A percentile compares a stretch with the other conserved stretches of the same genome.
These are phyloP conservation scores for Macropis europaea DNA, from an alignment of 2,888 invertebrate species.

Conservation along the genomic window DNA sequence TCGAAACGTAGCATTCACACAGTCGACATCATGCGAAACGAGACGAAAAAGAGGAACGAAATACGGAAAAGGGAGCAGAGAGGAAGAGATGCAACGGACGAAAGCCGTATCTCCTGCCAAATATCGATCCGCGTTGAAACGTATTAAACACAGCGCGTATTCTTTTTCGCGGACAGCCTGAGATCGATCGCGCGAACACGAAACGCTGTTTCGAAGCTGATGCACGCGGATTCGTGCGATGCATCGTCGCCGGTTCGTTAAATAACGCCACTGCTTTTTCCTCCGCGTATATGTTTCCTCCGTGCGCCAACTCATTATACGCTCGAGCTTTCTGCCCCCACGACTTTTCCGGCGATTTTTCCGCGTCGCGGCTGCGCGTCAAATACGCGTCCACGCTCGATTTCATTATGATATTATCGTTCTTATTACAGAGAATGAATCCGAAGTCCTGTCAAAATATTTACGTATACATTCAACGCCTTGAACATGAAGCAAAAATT, in stretches of 20 bases:
- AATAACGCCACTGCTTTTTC: neutral
- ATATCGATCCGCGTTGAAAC: slow-evolving; percentile 42
- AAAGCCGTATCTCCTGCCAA: slow-evolving; percentile 3
- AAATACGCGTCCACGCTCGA: too few species aligned
- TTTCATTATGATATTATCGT: too few species aligned
- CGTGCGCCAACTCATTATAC: slow-evolving; percentile 5
- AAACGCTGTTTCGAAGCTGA: slow-evolving; percentile 9
- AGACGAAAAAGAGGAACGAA: neutral
- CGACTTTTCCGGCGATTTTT: too few species aligned
- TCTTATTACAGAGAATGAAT: too few species aligned
- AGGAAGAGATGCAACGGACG: neutral
- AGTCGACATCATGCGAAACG: slow-evolving; percentile 58
- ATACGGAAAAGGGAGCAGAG: neutral
- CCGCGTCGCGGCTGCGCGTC: too few species aligned
- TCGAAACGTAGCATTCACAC: slow-evolving; percentile 57
- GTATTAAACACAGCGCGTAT: slow-evolving; percentile 31
- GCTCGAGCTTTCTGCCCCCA: slow-evolving; percentile 15
- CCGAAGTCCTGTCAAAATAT: too few species aligned
- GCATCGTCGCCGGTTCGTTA: slow-evolving; percentile 16
- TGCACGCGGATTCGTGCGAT: slow-evolving; percentile 26
- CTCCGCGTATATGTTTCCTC: neutral
- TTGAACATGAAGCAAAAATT: too few species aligned
- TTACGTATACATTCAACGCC: too few species aligned
- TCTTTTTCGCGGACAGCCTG: slow-evolving; percentile 1
- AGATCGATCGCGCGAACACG: slow-evolving; percentile 19